These are phyloP conservation scores for Xyliphius kryptos DNA, from an alignment of 2,113 vertebrate genomes.

Conservation along the genomic window DNA sequence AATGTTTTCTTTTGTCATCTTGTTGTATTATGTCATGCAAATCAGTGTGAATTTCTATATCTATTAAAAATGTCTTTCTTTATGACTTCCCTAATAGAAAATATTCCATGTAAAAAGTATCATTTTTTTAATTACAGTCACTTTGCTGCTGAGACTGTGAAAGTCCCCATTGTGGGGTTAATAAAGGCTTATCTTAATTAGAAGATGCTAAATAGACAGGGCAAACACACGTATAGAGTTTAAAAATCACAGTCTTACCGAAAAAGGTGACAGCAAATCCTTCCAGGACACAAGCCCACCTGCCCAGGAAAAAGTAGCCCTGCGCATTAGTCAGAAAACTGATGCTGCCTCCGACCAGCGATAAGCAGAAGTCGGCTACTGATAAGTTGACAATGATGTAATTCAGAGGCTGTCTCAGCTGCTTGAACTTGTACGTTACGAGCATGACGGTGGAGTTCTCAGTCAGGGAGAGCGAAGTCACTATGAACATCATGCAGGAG, in stretches of 20 bases:
- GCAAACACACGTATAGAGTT: too few species aligned
- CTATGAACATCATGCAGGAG: constrained; percentile 75
- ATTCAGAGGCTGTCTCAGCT: constrained; percentile 79
- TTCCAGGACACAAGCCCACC: constrained; percentile 79
- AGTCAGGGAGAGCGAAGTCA: constrained; percentile 72
- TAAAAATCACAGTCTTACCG: constrained; percentile 63
- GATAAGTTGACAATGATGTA: constrained; percentile 85
- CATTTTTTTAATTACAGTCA: too few species aligned
- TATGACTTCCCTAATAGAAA: too few species aligned
- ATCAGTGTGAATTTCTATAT: too few species aligned
- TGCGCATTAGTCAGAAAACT: constrained; percentile 78
- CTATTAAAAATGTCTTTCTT: too few species aligned
- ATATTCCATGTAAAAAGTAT: too few species aligned
- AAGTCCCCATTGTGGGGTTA: too few species aligned
- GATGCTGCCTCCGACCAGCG: constrained; percentile 73
- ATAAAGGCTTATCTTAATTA: too few species aligned
- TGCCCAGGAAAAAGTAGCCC: constrained; percentile 84
- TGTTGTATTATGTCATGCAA: too few species aligned
- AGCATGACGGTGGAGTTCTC: constrained; percentile 85
- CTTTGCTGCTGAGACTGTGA: too few species aligned
- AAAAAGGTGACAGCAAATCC: constrained; percentile 87
- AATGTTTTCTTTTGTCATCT: too few species aligned
- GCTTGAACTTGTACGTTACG: constrained; percentile 79
- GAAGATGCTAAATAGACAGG: not conserved
- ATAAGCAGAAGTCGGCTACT: constrained; percentile 81